Percentiles rank a stretch among this genome's conserved stretches.
Evolutionary conservation across 2,797 vertebrate genomes (phyloP).

Genomic region (Benthosema pterotum): DNA sequence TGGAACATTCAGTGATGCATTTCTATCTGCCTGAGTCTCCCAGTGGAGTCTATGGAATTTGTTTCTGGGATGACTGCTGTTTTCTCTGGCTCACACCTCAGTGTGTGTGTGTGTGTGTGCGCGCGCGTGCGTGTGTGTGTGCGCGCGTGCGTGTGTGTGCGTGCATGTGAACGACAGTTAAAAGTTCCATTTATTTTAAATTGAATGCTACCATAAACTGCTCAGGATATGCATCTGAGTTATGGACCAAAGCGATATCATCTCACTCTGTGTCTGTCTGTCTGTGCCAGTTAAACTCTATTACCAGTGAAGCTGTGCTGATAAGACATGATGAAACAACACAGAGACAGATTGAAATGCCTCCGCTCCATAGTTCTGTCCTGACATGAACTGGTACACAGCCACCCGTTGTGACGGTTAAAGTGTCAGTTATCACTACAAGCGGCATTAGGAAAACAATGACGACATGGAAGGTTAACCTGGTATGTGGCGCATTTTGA

Average conservation of each 20-base stretch:
- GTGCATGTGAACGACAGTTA: too few species aligned
- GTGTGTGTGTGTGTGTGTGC: constrained; percentile 3
- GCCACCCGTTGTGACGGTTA: not conserved
- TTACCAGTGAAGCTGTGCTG: not conserved
- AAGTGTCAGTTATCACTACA: not conserved
- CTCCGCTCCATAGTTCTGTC: not conserved
- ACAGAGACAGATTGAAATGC: not conserved
- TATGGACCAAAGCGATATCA: not conserved
- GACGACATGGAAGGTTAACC: too few species aligned
- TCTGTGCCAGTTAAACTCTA: not conserved
- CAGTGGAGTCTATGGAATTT: constrained; percentile 21
- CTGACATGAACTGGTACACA: not conserved
- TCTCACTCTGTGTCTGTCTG: not conserved
- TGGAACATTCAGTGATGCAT: constrained; percentile 12
- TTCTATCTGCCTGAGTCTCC: constrained; percentile 3
- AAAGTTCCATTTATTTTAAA: too few species aligned
- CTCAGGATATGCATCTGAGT: not conserved
- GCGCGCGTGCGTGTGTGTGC: not conserved
- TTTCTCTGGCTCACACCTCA: constrained; percentile 42
- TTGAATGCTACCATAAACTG: too few species aligned
- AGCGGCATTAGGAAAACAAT: not conserved
- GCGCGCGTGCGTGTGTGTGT: not conserved
- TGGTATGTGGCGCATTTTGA: too few species aligned
- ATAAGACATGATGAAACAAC: constrained; percentile 1
- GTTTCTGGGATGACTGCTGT: constrained; percentile 33